Evolutionary conservation across 2,888 invertebrate species (phyloP).

Genomic region (Tenthredo scrophulariae): DNA sequence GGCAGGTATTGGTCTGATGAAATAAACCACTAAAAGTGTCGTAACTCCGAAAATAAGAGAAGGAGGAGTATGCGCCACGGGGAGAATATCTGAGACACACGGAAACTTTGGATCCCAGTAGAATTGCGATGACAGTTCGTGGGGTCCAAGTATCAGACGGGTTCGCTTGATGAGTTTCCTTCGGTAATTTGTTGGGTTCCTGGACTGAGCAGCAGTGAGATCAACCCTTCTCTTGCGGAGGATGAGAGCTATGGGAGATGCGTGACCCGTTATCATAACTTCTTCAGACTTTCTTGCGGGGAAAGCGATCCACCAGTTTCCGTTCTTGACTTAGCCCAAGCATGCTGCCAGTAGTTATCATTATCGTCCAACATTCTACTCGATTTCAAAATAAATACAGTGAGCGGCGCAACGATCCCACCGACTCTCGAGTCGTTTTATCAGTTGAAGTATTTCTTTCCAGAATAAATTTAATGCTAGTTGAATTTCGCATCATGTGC

Average conservation of each 20-base stretch:
- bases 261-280: slow-evolving; percentile 54
- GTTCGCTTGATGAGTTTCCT: slow-evolving; percentile 51
- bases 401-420: background rate
- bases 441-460: background rate
- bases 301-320: slow-evolving; percentile 18
- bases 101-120: slow-evolving; percentile 48
- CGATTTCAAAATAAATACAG: background rate
- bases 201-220: slow-evolving; percentile 18
- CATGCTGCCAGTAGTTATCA: background rate
- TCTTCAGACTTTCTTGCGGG: slow-evolving; percentile 34
- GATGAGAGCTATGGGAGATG: slow-evolving; percentile 48
- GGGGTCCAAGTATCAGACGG: slow-evolving; percentile 45
- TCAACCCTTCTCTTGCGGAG: slow-evolving; percentile 41
- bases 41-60: slow-evolving; percentile 59
- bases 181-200: slow-evolving; percentile 49
- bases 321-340: background rate
- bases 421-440: background rate
- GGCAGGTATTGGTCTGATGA: slow-evolving; percentile 35
- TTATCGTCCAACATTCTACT: background rate
- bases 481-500: background rate
- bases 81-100: slow-evolving; percentile 40
- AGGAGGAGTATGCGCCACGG: slow-evolving; percentile 38
- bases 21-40: slow-evolving; percentile 68
- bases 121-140: slow-evolving; percentile 50
- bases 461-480: background rate